Evolutionary conservation across 2,113 vertebrate species (phyloP), one percentile per base, ranked within the genome.

Genomic region (Oryzias woworae): DNA sequence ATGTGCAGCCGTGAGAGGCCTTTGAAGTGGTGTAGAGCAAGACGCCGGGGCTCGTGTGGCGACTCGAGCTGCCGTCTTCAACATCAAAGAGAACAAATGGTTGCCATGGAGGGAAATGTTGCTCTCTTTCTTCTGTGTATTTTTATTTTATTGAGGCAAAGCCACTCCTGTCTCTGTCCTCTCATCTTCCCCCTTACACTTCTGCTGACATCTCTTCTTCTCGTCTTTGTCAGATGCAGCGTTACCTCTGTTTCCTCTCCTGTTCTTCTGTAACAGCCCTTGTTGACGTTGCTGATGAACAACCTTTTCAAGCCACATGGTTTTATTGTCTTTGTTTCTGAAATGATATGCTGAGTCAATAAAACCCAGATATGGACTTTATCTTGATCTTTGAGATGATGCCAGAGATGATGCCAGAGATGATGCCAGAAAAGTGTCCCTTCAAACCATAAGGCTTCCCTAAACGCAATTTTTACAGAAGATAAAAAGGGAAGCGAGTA

Each of bases 1-100:
- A 76, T 49, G 56, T 67, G 69, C 47, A 65, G 54, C 59, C 60
- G 66, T 45, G 22, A 58, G 23, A 71, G 53, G 63, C 24, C 81
- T 86, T 83, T 86, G 81, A 86, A 66, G 78, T 75, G 20, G 57
- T 65, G 53, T 10, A 55, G 16, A 65, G 49, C 28, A 36, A 68
- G 58, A 78, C 62, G 23, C 50, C 43, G 48, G 58, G 15, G 22
- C 55, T 59, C 23, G 7, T 31, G 24, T 51, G 22, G 26, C 58
- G 24, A 52, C 41, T 48, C 46, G 14, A 76, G 63, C 69, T 53
- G 41, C 26, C 31, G 22, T 70, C 49, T 53, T 63, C 51, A 31
- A 68, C 66, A 80, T 78, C 69, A 78, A 80, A 85, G 75, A 59
- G 28, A 69, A 56, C 44, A 53, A 78, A 59, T 36, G 14, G 69